Evolutionary conservation across 2,113 vertebrate species (phyloP), one percentile per base, ranked within the genome.

Genomic region (Ornithorhynchus anatinus): DNA sequence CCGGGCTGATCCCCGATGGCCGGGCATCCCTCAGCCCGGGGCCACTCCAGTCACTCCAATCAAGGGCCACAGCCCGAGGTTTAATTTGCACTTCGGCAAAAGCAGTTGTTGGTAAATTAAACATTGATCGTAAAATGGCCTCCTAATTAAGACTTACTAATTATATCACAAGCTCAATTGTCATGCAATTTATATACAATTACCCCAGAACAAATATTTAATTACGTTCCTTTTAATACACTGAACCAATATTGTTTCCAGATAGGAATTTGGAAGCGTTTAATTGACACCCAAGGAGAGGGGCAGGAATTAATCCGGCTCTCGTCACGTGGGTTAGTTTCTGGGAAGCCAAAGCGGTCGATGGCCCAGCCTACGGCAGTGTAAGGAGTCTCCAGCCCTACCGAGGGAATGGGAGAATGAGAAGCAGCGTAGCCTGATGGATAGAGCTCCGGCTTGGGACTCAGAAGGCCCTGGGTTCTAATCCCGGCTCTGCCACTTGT

Each of bases 151-250:
- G 76, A 87, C 86, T 50, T 64, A 83, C 79, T 85, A 89, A 89
- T 86, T 62, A 83, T 38, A 90, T 54, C 39, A 79, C 70, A 63
- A 86, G 61, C 58, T 82, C 75, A 82, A 75, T 88, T 89, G 63
- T 89, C 35, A 67, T 73, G 47, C 69, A 88, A 70, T 88, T 87
- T 89, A 88, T 83, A 75, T 77, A 82, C 58, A 87, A 87, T 91
- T 92, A 89, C 58, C 66, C 57, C 68, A 78, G 77, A 89, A 88
- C 81, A 91, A 90, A 90, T 86, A 86, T 88, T 89, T 90, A 91
- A 91, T 92, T 91, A 85, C 64, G 64, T 82, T 88, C 29, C 6
- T 54, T 74, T 82, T 84, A 85, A 88, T 86, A 85, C 32, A 45
- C 64, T 85, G 69, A 89, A 88, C 64, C 59, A 81, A 80, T 75